Evolutionary conservation across 2,113 vertebrate genomes (phyloP).

Genomic region (Sylvia atricapilla): DNA sequence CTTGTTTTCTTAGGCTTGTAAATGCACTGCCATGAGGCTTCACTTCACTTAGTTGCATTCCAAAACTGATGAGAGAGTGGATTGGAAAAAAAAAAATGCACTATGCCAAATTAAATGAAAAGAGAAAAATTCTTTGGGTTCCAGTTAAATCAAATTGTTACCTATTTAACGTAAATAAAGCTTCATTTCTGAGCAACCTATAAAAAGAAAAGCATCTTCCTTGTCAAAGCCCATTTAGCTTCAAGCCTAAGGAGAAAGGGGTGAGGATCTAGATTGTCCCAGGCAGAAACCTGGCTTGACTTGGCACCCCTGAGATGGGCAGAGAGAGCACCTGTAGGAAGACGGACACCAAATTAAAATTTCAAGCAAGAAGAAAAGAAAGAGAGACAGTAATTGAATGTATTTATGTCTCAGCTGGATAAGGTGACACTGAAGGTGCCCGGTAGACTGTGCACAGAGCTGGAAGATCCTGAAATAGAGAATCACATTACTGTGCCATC

Average conservation of each 20-base stretch:
- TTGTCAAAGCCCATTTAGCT: not conserved
- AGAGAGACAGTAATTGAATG: not conserved
- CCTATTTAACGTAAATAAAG: not conserved
- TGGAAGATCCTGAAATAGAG: not conserved
- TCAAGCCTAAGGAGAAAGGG: not conserved
- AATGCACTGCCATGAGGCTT: not conserved
- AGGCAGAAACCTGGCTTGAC: not conserved
- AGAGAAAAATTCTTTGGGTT: not conserved
- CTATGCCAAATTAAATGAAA: not conserved
- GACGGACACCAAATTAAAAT: not conserved
- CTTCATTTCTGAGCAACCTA: not conserved
- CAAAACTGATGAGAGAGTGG: not conserved
- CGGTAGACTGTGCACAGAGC: not conserved
- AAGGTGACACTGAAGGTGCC: not conserved
- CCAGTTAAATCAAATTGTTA: not conserved
- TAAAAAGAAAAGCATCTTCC: not conserved
- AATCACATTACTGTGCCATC: not conserved
- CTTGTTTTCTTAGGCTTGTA: not conserved
- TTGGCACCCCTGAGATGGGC: fast-evolving
- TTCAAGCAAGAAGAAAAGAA: not conserved
- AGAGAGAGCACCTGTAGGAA: not conserved
- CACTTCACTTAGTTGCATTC: not conserved
- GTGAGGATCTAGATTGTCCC: not conserved
- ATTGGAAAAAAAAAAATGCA: not conserved
- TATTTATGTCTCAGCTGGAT: not conserved